Percentiles rank a stretch among this genome's conserved stretches.
These are phyloP conservation scores for Trichonephila clavipes DNA, from an alignment of 1,140 invertebrate genomes.

Conservation along the genomic window DNA sequence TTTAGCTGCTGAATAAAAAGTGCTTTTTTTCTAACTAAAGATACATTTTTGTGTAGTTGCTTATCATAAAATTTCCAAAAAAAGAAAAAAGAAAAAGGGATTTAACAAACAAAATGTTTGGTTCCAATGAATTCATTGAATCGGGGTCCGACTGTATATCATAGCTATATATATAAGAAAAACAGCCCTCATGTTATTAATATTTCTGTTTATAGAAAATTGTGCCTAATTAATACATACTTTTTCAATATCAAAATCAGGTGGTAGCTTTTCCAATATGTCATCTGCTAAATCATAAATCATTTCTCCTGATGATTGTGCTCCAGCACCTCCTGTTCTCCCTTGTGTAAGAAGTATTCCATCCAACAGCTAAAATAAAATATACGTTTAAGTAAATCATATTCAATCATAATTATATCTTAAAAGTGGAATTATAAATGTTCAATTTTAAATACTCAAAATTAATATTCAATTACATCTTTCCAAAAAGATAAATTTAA, in stretches of 20 bases:
- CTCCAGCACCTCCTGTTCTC: conserved; percentile 84
- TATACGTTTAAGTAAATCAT: not conserved
- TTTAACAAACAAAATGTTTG: no score
- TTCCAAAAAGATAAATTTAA: no score
- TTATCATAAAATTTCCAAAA: no score
- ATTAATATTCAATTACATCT: no score
- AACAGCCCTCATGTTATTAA: not conserved
- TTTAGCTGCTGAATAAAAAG: no score
- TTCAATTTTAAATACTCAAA: no score
- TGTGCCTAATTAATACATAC: not conserved
- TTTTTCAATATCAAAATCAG: conserved; percentile 80
- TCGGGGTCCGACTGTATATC: no score
- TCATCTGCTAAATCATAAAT: conserved; percentile 87
- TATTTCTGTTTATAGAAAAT: not conserved
- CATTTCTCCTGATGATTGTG: conserved; percentile 85
- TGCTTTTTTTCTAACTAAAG: no score
- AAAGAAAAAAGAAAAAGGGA: no score
- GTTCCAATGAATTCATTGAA: no score
- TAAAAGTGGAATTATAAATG: no score
- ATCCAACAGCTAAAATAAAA: conserved; percentile 85
- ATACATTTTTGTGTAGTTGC: no score
- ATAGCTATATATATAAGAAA: not conserved
- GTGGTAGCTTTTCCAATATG: conserved; percentile 84
- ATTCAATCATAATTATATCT: not conserved
- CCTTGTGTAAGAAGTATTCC: conserved; percentile 89